These are phyloP conservation scores for Uria lomvia DNA, from an alignment of 2,113 vertebrate species.

Conservation along the genomic window DNA sequence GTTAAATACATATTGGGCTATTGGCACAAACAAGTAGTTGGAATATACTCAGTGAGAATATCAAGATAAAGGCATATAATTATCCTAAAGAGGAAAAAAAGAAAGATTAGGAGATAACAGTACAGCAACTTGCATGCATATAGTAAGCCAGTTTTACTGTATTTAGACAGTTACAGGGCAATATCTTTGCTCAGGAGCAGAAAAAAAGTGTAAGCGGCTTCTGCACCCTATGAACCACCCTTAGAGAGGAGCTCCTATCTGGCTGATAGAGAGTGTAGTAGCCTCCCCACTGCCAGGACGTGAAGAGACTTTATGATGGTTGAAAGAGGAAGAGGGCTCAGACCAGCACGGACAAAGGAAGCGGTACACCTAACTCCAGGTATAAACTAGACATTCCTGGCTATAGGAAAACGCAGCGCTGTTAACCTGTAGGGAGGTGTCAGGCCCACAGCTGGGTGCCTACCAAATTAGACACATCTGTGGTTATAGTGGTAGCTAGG, in stretches of 20 bases:
- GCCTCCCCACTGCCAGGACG: neutral
- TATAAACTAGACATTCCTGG: neutral
- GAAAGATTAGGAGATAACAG: neutral
- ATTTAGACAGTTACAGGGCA: neutral
- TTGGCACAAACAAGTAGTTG: neutral
- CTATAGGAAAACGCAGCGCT: rapidly evolving
- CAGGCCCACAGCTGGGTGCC: neutral
- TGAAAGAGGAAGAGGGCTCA: neutral
- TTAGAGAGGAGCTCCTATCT: neutral
- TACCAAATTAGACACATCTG: neutral
- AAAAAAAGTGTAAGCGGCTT: neutral
- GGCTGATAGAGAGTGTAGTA: rapidly evolving
- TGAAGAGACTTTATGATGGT: neutral
- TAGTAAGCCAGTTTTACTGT: neutral
- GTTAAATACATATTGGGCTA: neutral
- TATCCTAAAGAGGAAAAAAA: neutral
- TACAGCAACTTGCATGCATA: neutral
- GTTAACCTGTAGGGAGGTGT: neutral
- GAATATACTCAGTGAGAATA: neutral
- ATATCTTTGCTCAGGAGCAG: neutral
- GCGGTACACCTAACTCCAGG: rapidly evolving
- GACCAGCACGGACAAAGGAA: neutral
- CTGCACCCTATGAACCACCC: neutral
- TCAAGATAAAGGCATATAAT: neutral
- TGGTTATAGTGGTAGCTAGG: neutral